These are phyloP conservation scores for Salticus scenicus DNA, from an alignment of 2,888 invertebrate genomes.

Conservation along the genomic window DNA sequence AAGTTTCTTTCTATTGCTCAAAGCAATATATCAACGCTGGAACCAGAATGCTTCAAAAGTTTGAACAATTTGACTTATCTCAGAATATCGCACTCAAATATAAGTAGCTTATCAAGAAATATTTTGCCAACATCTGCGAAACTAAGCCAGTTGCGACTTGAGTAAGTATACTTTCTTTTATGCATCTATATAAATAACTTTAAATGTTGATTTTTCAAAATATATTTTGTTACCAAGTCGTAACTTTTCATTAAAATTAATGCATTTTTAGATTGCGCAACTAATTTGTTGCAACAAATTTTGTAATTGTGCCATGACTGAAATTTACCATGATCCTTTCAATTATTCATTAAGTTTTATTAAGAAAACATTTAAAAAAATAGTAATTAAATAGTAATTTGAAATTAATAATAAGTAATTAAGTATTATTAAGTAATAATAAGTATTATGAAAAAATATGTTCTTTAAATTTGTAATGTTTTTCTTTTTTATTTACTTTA, in stretches of 20 bases:
- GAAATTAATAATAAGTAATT: too few species aligned
- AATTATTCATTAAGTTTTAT: too few species aligned
- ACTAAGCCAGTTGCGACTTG: slow-evolving; percentile 34
- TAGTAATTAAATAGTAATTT: too few species aligned
- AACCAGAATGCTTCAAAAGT: slow-evolving; percentile 14
- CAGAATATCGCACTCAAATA: slow-evolving; percentile 29
- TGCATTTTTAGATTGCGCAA: neutral
- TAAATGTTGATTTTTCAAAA: too few species aligned
- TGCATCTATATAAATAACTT: neutral
- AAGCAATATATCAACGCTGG: slow-evolving; percentile 26
- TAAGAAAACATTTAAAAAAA: too few species aligned
- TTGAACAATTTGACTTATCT: slow-evolving; percentile 21
- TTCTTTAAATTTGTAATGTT: too few species aligned
- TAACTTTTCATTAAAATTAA: neutral
- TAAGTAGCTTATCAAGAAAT: slow-evolving; percentile 23
- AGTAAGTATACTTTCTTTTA: slow-evolving; percentile 32
- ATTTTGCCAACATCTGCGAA: slow-evolving; percentile 2
- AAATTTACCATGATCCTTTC: too few species aligned
- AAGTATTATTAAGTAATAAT: too few species aligned
- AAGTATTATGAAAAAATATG: too few species aligned
- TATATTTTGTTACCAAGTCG: neutral
- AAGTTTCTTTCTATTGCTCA: slow-evolving; percentile 22
- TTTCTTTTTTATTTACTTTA: too few species aligned
- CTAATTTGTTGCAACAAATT: too few species aligned
- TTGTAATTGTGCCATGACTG: too few species aligned